Evolutionary conservation across 2,888 invertebrate genomes (phyloP).

Genomic region (Dioctria linearis): DNA sequence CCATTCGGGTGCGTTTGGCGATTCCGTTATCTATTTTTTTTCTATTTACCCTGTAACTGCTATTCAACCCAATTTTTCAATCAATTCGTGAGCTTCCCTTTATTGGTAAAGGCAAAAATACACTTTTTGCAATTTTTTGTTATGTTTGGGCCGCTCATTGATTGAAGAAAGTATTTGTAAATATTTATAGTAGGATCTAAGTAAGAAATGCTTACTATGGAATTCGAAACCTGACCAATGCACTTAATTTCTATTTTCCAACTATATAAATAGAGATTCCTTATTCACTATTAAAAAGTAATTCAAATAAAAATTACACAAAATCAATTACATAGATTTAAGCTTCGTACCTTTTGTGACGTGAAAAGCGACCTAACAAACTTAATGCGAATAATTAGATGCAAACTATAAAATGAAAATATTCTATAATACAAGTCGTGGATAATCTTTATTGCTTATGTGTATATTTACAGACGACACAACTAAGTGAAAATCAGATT

Average conservation of each 20-base stretch:
- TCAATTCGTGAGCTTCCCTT: too few species aligned
- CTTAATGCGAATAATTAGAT: constrained; percentile 44
- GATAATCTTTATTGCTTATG: constrained; percentile 51
- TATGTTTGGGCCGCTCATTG: too few species aligned
- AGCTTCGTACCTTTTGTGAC: constrained; percentile 44
- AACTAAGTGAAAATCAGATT: constrained; percentile 68
- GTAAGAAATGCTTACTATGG: background rate
- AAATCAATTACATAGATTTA: constrained; percentile 2
- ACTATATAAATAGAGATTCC: constrained; percentile 54
- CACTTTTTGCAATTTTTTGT: too few species aligned
- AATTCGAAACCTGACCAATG: constrained; percentile 54
- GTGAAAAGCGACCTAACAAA: constrained; percentile 29
- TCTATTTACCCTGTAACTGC: too few species aligned
- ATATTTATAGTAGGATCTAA: too few species aligned
- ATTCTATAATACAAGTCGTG: background rate
- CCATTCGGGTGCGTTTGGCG: too few species aligned
- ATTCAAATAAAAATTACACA: constrained; percentile 22
- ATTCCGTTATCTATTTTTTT: too few species aligned
- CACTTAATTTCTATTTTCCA: constrained; percentile 58
- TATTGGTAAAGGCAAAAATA: too few species aligned
- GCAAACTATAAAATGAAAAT: background rate
- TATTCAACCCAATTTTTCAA: too few species aligned
- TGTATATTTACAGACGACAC: constrained; percentile 81
- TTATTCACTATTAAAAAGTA: constrained; percentile 25
- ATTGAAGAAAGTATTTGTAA: too few species aligned